phyloP scores from a whole-genome alignment of 2,888 invertebrate species.

The Hymenopus coronatus region DNA sequence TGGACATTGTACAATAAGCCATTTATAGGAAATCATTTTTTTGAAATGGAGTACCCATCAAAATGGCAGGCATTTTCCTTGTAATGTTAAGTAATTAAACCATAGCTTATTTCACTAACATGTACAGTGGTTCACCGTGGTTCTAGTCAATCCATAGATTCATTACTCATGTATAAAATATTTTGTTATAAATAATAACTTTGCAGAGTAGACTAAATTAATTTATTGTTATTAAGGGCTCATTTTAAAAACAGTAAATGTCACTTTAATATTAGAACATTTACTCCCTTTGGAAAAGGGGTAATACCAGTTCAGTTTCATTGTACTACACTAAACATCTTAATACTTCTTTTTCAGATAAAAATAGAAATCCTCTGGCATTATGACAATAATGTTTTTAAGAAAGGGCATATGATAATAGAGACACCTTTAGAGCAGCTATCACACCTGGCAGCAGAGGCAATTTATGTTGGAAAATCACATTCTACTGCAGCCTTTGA shows the following conservation, averaged over 20 bases:
- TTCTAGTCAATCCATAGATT: no score
- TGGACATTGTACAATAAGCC: not conserved
- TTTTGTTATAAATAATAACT: no score
- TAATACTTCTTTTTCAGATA: slow-evolving; percentile 37
- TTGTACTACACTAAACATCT: not conserved
- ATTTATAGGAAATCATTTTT: no score
- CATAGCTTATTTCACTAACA: no score
- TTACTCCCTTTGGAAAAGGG: no score
- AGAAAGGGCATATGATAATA: not conserved
- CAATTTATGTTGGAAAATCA: not conserved
- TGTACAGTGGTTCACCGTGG: no score
- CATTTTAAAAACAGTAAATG: no score
- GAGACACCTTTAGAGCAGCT: not conserved
- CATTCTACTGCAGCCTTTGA: not conserved
- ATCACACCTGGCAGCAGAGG: not conserved
- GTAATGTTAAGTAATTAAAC: not conserved
- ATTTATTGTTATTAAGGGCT: no score
- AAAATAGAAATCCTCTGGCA: slow-evolving; percentile 44
- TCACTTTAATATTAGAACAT: no score
- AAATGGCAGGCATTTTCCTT: not conserved
- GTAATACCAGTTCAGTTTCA: not conserved
- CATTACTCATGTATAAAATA: no score
- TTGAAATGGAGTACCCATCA: not conserved
- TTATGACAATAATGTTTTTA: slow-evolving; percentile 39
- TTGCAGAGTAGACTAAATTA: no score